phyloP scores from a whole-genome alignment of 2,797 vertebrate species.

The Sebastes hopkinsi region DNA sequence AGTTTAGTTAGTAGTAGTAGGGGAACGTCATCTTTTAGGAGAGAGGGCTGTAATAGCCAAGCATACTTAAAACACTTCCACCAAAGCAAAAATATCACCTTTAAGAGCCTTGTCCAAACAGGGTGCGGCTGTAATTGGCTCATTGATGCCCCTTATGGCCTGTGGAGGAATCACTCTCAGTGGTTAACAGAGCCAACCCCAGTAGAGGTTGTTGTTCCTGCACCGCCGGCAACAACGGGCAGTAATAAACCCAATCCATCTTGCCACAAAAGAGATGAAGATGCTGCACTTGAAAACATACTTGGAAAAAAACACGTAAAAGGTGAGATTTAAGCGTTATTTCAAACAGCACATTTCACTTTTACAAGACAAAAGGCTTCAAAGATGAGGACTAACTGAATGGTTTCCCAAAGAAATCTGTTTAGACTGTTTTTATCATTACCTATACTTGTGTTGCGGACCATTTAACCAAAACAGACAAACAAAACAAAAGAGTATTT shows the following conservation, averaged over 20 bases:
- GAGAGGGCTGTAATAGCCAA: too few relatives aligned
- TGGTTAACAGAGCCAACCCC: background rate
- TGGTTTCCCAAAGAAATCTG: background rate
- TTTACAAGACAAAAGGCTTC: background rate
- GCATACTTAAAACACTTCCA: background rate
- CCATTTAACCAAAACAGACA: background rate
- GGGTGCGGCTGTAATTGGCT: background rate
- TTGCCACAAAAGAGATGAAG: background rate
- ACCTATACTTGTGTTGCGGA: background rate
- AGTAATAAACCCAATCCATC: background rate
- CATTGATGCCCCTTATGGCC: background rate
- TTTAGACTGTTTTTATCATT: background rate
- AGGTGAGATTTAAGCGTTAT: background rate
- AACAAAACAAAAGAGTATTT: background rate
- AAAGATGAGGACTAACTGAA: background rate
- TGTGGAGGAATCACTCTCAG: background rate
- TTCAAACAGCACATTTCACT: background rate
- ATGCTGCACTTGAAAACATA: background rate
- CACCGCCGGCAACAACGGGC: background rate
- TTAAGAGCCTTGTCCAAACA: background rate
- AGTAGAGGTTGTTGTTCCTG: background rate
- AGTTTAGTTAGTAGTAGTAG: too few relatives aligned
- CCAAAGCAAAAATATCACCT: background rate
- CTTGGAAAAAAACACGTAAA: background rate
- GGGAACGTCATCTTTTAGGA: accelerated